Conservation (phyloP, 2,113 vertebrate species). For the Rhodinocichla rosea region DNA sequence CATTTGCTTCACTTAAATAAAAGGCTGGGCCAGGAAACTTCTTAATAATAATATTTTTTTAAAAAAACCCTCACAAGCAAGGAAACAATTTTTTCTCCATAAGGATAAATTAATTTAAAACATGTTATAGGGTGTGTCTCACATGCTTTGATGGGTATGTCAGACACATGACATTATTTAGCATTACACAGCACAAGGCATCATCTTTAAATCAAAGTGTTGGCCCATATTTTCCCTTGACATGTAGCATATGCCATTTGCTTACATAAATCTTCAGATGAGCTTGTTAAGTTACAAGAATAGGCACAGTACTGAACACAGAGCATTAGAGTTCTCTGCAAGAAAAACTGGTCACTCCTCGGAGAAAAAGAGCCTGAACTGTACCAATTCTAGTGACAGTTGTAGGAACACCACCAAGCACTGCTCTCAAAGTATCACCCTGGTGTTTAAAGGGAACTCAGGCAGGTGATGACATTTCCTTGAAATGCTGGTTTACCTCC, state of each 20-base stretch:
- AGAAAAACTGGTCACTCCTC: background rate
- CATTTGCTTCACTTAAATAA: background rate
- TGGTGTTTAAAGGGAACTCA: background rate
- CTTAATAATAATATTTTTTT: background rate
- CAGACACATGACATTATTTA: slow-evolving; percentile 61
- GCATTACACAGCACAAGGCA: slow-evolving; percentile 44
- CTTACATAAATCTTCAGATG: slow-evolving; percentile 3
- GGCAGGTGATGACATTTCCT: background rate
- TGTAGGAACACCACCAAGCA: background rate
- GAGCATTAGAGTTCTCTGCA: background rate
- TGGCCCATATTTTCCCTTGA: slow-evolving; percentile 24
- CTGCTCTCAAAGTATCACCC: background rate
- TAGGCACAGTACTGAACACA: background rate
- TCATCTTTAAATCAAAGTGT: slow-evolving; percentile 46
- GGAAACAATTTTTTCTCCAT: background rate
- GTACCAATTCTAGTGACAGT: background rate
- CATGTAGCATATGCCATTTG: slow-evolving; percentile 35
- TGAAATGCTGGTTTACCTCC: background rate
- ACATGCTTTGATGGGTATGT: slow-evolving; percentile 45
- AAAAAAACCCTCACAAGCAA: background rate
- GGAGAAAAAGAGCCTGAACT: background rate
- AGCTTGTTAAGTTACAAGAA: background rate
- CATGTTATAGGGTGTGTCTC: slow-evolving; percentile 33
- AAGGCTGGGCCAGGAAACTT: background rate
- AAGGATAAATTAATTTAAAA: slow-evolving; percentile 39